Conservation (phyloP, 1,140 invertebrate species). For the Armadillidium nasatum region DNA sequence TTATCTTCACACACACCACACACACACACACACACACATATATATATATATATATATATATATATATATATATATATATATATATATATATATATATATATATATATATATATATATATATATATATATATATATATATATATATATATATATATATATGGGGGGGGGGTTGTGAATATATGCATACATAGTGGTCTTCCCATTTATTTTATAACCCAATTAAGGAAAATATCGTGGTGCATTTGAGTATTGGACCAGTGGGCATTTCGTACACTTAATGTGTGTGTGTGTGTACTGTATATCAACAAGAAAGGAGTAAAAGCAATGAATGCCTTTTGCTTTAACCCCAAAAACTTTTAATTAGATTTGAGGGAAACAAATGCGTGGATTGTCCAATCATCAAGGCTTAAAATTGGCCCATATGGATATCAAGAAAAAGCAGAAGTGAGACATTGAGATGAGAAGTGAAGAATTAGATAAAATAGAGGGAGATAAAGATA, state of each 20-base stretch:
- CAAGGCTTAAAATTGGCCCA: constrained; percentile 10
- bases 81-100: constrained; percentile 23
- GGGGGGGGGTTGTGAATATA: no score
- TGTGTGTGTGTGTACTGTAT: not conserved
- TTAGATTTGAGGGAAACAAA: constrained; percentile 5
- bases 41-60: no score
- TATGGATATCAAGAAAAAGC: not conserved
- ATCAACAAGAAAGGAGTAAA: not conserved
- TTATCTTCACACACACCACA: no score
- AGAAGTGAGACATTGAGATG: no score
- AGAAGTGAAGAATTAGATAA: no score
- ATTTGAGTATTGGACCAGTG: no score
- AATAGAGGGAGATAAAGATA: no score
- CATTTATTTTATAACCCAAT: no score
- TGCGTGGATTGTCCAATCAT: constrained; percentile 3
- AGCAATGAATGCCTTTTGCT: not conserved
- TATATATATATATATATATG: constrained; percentile 18
- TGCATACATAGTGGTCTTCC: no score
- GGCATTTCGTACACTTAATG: no score
- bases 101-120: constrained; percentile 23
- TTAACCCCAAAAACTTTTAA: constrained; percentile 1
- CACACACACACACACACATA: no score
- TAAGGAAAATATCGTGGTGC: no score
- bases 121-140: constrained; percentile 21
- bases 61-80: not conserved